phyloP scores from a whole-genome alignment of 37 sponge, comb jelly and placozoan species.

The Lycopodina hypogea region DNA sequence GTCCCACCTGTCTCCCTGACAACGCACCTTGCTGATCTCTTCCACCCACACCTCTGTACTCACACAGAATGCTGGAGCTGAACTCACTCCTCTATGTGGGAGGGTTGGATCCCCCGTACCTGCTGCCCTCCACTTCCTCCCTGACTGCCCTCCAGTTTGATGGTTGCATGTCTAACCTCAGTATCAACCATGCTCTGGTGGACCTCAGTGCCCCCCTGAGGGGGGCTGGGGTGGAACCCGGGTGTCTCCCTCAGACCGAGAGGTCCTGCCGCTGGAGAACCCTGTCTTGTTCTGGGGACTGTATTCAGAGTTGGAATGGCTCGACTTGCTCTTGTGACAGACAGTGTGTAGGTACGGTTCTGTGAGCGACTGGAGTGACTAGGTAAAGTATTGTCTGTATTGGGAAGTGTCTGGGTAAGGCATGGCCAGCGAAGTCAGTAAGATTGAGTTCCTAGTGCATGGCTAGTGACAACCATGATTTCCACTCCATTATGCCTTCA shows the following conservation, averaged over 20 bases:
- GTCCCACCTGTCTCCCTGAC: neutral
- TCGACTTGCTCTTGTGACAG: slow-evolving; percentile 10
- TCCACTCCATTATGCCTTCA: too few relatives aligned
- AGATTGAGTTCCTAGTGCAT: too few relatives aligned
- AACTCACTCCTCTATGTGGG: slow-evolving; percentile 29
- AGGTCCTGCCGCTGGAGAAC: neutral
- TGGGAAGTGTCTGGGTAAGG: too few relatives aligned
- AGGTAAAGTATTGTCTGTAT: too few relatives aligned
- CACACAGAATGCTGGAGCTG: slow-evolving; percentile 36
- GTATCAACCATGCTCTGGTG: slow-evolving; percentile 20
- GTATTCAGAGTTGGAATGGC: slow-evolving; percentile 52
- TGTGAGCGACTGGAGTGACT: too few relatives aligned
- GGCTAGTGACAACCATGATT: too few relatives aligned
- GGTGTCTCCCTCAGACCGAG: slow-evolving; percentile 33
- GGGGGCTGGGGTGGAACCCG: neutral
- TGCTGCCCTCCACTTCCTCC: neutral
- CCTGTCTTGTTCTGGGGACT: neutral
- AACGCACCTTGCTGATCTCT: too few relatives aligned
- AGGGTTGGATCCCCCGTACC: slow-evolving; percentile 19
- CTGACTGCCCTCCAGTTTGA: neutral
- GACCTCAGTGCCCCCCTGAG: slow-evolving; percentile 37
- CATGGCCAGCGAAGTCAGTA: too few relatives aligned
- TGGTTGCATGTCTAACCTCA: slow-evolving; percentile 45
- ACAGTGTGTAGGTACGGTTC: too few relatives aligned
- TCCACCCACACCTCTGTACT: neutral